Evolutionary conservation across 2,888 invertebrate species (phyloP).

Genomic region (Asteroscopus sphinx): DNA sequence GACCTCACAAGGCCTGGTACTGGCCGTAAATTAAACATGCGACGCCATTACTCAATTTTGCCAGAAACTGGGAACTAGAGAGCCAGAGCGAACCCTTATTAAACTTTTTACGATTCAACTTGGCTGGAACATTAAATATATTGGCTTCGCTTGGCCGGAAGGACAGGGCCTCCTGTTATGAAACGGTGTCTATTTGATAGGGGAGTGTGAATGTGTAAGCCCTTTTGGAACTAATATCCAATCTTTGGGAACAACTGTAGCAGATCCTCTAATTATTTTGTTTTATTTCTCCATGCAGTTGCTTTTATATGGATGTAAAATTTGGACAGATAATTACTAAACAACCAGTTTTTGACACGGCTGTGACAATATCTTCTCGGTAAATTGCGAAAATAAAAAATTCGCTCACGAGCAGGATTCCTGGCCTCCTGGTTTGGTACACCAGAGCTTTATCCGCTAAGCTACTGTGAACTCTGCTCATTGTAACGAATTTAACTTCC

Average conservation of each 20-base stretch:
- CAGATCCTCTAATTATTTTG: background rate
- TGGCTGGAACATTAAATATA: constrained; percentile 55
- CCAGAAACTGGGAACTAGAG: constrained; percentile 39
- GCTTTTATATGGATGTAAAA: background rate
- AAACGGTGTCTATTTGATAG: constrained; percentile 29
- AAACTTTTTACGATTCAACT: constrained; percentile 59
- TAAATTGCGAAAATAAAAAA: no score
- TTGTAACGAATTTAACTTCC: no score
- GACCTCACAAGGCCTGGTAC: constrained; percentile 26
- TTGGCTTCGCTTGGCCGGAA: constrained; percentile 45
- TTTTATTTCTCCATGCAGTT: background rate
- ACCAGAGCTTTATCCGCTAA: no score
- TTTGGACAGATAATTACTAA: background rate
- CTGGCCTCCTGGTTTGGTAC: no score
- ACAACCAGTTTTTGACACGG: no score
- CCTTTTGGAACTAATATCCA: constrained; percentile 11
- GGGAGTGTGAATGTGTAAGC: constrained; percentile 2
- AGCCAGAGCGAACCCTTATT: constrained; percentile 51
- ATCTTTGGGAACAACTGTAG: background rate
- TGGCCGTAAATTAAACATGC: constrained; percentile 56
- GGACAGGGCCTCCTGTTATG: constrained; percentile 29
- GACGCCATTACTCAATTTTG: constrained; percentile 56
- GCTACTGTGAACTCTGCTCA: no score
- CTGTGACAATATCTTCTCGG: no score
- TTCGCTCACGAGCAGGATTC: no score